Percentiles rank a stretch among this genome's conserved stretches.
These are phyloP conservation scores for Lipotes vexillifer DNA, from an alignment of 2,113 vertebrate species.

Conservation along the genomic window DNA sequence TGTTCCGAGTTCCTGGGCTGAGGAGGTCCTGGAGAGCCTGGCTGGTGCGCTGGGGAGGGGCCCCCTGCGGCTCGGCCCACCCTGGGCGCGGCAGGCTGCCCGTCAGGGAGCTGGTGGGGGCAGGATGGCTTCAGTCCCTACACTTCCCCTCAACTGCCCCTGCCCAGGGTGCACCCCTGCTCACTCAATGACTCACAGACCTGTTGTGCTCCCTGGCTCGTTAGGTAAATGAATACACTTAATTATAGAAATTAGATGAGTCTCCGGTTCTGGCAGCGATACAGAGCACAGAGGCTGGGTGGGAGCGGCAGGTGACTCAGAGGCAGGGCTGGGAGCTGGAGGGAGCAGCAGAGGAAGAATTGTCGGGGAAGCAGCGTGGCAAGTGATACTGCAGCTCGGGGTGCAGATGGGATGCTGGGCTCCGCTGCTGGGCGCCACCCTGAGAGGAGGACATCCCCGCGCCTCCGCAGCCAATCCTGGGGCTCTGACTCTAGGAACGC, in stretches of 20 bases:
- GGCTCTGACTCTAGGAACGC: neutral
- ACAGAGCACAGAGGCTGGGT: slow-evolving; percentile 1
- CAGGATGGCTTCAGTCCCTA: slow-evolving; percentile 10
- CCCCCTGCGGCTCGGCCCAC: accelerated
- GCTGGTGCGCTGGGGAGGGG: neutral
- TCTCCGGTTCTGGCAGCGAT: slow-evolving; percentile 55
- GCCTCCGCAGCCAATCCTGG: neutral
- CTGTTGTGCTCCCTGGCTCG: neutral
- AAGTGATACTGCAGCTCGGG: neutral
- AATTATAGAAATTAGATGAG: slow-evolving; percentile 60
- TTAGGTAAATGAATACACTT: slow-evolving; percentile 56
- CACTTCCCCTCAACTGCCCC: slow-evolving; percentile 48
- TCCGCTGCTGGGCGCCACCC: neutral
- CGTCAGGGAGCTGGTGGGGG: neutral
- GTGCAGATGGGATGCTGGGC: slow-evolving; percentile 15
- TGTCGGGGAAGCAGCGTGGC: slow-evolving; percentile 13
- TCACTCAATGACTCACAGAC: slow-evolving; percentile 23
- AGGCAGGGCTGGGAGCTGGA: slow-evolving; percentile 47
- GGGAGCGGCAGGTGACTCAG: slow-evolving; percentile 24
- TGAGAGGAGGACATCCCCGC: neutral
- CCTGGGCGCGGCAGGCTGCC: neutral
- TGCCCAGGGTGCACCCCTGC: neutral
- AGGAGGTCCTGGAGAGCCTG: neutral
- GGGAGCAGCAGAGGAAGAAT: slow-evolving; percentile 52
- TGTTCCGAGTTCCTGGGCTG: neutral